These are phyloP conservation scores for Drosophila littoralis DNA, from an alignment of 1,140 invertebrate genomes.

Conservation along the genomic window DNA sequence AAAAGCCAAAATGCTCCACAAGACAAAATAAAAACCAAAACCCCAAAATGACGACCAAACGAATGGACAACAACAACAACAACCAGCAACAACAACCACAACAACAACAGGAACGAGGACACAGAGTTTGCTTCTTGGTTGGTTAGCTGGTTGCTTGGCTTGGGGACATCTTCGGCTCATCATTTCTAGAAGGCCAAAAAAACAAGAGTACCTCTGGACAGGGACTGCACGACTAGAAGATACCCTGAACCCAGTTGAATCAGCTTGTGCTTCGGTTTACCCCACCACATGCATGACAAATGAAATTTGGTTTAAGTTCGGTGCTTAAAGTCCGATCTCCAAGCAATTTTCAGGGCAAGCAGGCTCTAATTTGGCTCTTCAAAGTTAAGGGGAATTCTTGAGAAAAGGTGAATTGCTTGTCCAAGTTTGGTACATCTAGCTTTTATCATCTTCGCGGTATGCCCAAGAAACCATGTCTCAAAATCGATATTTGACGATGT, in stretches of 20 bases:
- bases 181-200: constrained; percentile 17
- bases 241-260: background rate
- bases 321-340: too few species aligned
- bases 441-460: too few species aligned
- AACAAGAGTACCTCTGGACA: background rate
- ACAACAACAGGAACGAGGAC: constrained; percentile 29
- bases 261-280: too few species aligned
- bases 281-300: too few species aligned
- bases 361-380: too few species aligned
- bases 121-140: constrained; percentile 31
- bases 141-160: constrained; percentile 21
- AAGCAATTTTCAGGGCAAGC: too few species aligned
- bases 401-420: too few species aligned
- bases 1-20: constrained; percentile 5
- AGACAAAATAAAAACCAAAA: constrained; percentile 22
- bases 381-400: too few species aligned
- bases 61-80: constrained; percentile 35
- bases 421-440: too few species aligned
- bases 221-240: background rate
- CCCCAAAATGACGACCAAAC: constrained; percentile 49
- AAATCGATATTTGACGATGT: too few species aligned
- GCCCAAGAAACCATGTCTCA: too few species aligned
- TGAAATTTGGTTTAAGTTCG: too few species aligned
- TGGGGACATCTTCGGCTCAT: constrained; percentile 11
- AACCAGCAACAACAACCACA: constrained; percentile 10